Conservation (phyloP, 2,113 vertebrate genomes). For the Leucosticte australis region DNA sequence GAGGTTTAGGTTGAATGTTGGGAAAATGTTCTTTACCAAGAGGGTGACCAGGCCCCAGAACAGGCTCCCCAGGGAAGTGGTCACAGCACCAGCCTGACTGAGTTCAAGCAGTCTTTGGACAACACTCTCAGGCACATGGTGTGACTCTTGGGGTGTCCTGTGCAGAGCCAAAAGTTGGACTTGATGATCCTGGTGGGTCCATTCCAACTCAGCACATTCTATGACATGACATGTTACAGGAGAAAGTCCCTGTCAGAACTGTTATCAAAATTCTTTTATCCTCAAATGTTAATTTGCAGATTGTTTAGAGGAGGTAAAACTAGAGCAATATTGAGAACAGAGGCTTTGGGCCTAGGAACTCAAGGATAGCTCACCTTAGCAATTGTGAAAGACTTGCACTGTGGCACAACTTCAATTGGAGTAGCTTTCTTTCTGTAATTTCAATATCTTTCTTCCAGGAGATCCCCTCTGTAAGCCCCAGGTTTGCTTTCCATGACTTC, state of each 20-base stretch:
- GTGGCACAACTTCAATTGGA: background rate
- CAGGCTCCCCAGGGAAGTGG: background rate
- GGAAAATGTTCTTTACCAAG: background rate
- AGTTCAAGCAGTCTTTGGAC: background rate
- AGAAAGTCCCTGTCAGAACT: background rate
- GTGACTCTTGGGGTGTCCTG: background rate
- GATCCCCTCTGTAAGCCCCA: background rate
- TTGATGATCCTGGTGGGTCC: background rate
- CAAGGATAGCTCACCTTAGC: background rate
- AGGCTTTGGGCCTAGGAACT: background rate
- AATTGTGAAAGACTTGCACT: background rate
- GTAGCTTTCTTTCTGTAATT: background rate
- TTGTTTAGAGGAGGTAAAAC: background rate
- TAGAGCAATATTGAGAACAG: background rate
- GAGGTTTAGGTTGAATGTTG: background rate
- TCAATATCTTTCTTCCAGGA: background rate
- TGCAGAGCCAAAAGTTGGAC: background rate
- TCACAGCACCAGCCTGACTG: background rate
- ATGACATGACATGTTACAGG: background rate
- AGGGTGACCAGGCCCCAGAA: fast-evolving
- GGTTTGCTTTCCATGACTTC: background rate
- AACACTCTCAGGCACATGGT: background rate
- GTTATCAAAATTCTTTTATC: background rate
- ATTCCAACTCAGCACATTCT: background rate
- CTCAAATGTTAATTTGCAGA: background rate